A percentile compares a stretch with the other conserved stretches of the same genome.
phyloP scores from a whole-genome alignment of 1,140 invertebrate species.

The Pseudomyrmex cubaensis region DNA sequence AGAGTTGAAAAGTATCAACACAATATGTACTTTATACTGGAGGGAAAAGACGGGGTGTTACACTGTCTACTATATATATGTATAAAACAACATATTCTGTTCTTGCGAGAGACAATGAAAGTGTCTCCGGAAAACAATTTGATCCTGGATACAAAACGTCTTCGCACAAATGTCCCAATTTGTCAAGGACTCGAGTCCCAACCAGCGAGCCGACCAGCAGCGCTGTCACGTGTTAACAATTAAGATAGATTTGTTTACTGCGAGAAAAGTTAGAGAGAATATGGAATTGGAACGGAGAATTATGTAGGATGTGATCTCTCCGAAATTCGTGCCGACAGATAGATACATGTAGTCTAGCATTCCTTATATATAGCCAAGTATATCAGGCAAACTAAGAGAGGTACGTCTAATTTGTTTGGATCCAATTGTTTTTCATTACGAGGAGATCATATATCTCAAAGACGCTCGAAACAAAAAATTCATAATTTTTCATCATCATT shows the following conservation, averaged over 20 bases:
- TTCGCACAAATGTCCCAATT: constrained; percentile 10
- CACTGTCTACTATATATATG: neutral
- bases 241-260: constrained; percentile 24
- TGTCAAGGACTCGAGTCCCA: constrained; percentile 22
- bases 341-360: neutral
- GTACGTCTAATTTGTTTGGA: neutral
- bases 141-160: neutral
- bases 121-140: neutral
- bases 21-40: neutral
- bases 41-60: neutral
- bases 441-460: neutral
- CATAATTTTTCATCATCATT: neutral
- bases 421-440: neutral
- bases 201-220: constrained; percentile 20
- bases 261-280: constrained; percentile 1
- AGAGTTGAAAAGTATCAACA: neutral
- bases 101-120: neutral
- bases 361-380: neutral
- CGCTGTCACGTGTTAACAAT: constrained; percentile 4
- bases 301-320: neutral
- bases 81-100: neutral
- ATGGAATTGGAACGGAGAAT: neutral
- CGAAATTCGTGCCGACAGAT: neutral
- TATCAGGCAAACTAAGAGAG: neutral
- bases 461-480: no score